phyloP scores from a whole-genome alignment of 1,140 invertebrate genomes.

The Drosophila jambulina region DNA sequence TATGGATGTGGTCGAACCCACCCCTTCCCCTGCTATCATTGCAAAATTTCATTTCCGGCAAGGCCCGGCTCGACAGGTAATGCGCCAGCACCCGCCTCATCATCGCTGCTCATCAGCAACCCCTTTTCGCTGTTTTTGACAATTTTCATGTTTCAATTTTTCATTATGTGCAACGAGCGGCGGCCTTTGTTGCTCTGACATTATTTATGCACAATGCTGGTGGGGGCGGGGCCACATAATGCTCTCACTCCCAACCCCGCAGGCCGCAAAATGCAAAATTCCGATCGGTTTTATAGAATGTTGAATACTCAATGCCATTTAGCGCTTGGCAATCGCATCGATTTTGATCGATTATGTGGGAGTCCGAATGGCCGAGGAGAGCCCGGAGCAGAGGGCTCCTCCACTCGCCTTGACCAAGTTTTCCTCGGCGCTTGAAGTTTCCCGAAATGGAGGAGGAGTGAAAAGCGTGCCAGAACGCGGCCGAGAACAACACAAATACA shows the following conservation, averaged over 20 bases:
- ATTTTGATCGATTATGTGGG: constrained; percentile 65
- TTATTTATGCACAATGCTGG: constrained; percentile 80
- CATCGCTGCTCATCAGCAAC: constrained; percentile 7
- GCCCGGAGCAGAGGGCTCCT: not conserved
- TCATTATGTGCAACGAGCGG: constrained; percentile 64
- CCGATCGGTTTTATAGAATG: constrained; percentile 42
- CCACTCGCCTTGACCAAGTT: constrained; percentile 53
- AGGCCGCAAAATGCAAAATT: constrained; percentile 44
- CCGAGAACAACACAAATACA: constrained; percentile 42
- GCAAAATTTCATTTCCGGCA: constrained; percentile 80
- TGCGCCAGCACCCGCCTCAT: constrained; percentile 26
- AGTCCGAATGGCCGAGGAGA: not conserved
- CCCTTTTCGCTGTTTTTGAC: constrained; percentile 69
- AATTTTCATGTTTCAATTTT: constrained; percentile 83
- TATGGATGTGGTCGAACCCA: constrained; percentile 39
- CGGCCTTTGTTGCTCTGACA: constrained; percentile 63
- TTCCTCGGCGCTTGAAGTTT: constrained; percentile 4
- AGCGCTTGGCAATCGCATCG: constrained; percentile 36
- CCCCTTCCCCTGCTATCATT: constrained; percentile 47
- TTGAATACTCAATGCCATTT: constrained; percentile 45
- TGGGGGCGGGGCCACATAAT: constrained; percentile 10
- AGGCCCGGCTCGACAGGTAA: constrained; percentile 63
- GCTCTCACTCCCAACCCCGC: not conserved
- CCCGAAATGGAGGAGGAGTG: constrained; percentile 22
- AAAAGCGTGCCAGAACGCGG: constrained; percentile 18